These are phyloP conservation scores for Amphiprion percula DNA, from an alignment of 2,113 vertebrate species.

Conservation along the genomic window DNA sequence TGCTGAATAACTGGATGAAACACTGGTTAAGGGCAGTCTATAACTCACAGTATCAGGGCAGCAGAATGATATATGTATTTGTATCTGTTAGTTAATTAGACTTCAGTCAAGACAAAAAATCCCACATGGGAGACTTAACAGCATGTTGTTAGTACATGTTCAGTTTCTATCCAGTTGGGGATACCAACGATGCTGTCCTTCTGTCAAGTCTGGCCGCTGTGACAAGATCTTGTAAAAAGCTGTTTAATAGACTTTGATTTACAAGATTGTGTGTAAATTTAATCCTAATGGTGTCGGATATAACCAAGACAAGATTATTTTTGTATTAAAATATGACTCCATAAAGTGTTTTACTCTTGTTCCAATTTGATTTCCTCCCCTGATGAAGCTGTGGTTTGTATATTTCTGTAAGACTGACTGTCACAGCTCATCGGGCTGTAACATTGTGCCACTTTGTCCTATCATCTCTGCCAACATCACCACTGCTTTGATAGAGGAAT, in stretches of 20 bases:
- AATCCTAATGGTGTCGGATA: slow-evolving; percentile 6
- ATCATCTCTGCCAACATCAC: slow-evolving; percentile 32
- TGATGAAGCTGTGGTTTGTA: slow-evolving; percentile 14
- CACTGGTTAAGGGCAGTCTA: too few species aligned
- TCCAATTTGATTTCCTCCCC: slow-evolving; percentile 7
- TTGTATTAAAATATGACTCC: slow-evolving; percentile 1
- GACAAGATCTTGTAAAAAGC: slow-evolving; percentile 1
- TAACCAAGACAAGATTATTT: slow-evolving; percentile 5
- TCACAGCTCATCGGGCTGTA: slow-evolving; percentile 46
- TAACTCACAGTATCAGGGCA: too few species aligned
- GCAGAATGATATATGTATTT: too few species aligned
- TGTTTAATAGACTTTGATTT: slow-evolving; percentile 28
- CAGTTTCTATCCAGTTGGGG: background rate
- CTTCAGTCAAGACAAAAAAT: too few species aligned
- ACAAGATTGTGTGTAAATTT: slow-evolving; percentile 11
- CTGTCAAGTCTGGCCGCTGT: background rate
- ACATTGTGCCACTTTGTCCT: slow-evolving; percentile 46
- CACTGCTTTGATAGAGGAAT: slow-evolving; percentile 45
- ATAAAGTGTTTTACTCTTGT: background rate
- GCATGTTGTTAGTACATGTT: too few species aligned
- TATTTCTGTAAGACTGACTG: slow-evolving; percentile 44
- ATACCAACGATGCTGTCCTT: slow-evolving; percentile 18
- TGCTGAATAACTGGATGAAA: too few species aligned
- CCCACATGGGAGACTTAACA: too few species aligned
- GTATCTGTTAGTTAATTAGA: too few species aligned